A percentile compares a stretch with the other conserved stretches of the same genome.
phyloP scores from a whole-genome alignment of 2,888 invertebrate genomes.

The Meteorus cinctellus region DNA sequence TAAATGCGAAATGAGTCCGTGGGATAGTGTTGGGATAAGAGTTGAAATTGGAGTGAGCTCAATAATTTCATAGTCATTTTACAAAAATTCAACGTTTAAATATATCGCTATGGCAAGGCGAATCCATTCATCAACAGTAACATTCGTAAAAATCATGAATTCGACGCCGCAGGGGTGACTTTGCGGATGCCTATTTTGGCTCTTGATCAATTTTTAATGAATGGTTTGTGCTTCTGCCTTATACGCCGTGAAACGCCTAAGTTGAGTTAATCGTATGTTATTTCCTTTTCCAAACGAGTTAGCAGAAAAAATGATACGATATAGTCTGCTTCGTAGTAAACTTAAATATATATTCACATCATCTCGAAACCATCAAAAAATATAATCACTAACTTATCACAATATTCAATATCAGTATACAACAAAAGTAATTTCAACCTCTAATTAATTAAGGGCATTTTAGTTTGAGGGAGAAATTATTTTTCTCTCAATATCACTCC shows the following conservation, averaged over 20 bases:
- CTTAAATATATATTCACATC: neutral
- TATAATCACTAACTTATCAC: constrained; percentile 18
- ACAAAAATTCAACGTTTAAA: constrained; percentile 51
- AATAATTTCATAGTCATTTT: constrained; percentile 40
- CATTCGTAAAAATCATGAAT: constrained; percentile 23
- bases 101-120: constrained; percentile 47
- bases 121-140: constrained; percentile 44
- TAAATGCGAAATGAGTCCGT: constrained; percentile 11
- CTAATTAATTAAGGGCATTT: constrained; percentile 18
- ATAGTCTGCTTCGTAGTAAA: neutral
- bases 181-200: constrained; percentile 34
- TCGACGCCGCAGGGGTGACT: neutral
- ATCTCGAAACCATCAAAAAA: neutral
- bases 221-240: constrained; percentile 36
- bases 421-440: constrained; percentile 6
- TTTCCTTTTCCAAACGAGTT: constrained; percentile 20
- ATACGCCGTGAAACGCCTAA: constrained; percentile 17
- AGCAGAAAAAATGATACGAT: neutral
- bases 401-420: constrained; percentile 17
- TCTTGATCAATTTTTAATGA: constrained; percentile 48
- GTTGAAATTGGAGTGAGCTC: constrained; percentile 5
- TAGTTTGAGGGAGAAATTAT: constrained; percentile 9
- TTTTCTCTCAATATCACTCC: neutral
- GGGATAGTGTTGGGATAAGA: constrained; percentile 8
- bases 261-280: constrained; percentile 8